Evolutionary conservation across 92 coral and sea anemone genomes (phyloP), one percentile per base, ranked within the genome.

Genomic region (Micromussa lordhowensis): DNA sequence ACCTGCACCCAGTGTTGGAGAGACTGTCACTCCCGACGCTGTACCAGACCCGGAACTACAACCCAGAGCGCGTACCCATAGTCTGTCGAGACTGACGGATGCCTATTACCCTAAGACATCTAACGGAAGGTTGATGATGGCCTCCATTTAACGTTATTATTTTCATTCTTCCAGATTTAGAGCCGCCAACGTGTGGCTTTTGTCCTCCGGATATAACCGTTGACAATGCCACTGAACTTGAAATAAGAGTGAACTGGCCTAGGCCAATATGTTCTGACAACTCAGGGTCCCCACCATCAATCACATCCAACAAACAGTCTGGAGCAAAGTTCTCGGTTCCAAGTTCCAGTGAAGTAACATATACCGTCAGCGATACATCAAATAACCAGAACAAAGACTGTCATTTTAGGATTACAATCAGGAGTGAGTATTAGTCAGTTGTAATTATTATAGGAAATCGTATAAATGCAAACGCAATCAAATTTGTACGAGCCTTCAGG

Each of bases 181-280:
- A 97, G 81, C 88, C 99, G 19, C 99, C 99, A 15, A 85, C 90
- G 34, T 95, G 95, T 70, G 83, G 89, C 0, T 70, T 51, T 26
- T 97, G 97, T 68, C 78, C 84, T 4, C 3, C 70, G 70, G 91
- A 87, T 74, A 88, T 92, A 74, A 71, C 78, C 19, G 21, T 55
- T 17, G 90, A 91, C 66, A 89, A 89, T 14, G 32, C 55, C 5
- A 86, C 90, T 18, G 48, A 3, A 12, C 0, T 36, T 19, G 64
- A 72, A 16, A 53, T 7, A 14, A 83, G 86, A n/a, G 93, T 94
- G 18, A 79, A 79, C 24, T 96, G 99, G 99, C 73, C 87, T 22
- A 85, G 84, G 35, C 94, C 99, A 3, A 57, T 2, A 0, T 96
- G 96, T 75, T 59, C 93, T 19, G 99, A 96, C 69, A 96, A 96